Percentiles rank a stretch among this genome's conserved stretches.
These are phyloP conservation scores for Parapsyche elsis DNA, from an alignment of 1,140 invertebrate species.

Conservation along the genomic window DNA sequence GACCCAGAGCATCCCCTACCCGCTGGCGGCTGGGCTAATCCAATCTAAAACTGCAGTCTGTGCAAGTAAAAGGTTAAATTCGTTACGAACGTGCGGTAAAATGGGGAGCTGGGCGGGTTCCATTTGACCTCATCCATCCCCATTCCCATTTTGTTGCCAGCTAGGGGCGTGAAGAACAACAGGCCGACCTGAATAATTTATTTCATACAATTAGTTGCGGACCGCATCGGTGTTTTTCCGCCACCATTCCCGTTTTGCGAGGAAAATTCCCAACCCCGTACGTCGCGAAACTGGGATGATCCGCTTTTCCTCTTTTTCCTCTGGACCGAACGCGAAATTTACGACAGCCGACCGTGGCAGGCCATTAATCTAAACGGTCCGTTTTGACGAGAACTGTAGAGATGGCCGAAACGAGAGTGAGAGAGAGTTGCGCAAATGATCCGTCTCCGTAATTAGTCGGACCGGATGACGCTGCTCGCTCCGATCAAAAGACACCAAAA, in stretches of 20 bases:
- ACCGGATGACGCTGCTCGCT: neutral
- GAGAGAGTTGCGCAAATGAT: constrained; percentile 1
- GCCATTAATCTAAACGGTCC: constrained; percentile 28
- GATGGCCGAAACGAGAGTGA: constrained; percentile 5
- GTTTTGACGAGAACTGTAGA: neutral
- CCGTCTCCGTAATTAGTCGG: constrained; percentile 21
- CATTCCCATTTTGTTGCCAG: neutral
- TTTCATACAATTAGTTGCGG: constrained; percentile 55
- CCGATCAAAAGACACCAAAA: constrained; percentile 22
- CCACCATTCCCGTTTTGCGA: neutral
- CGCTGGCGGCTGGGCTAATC: constrained; percentile 43
- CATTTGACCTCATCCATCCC: constrained; percentile 41
- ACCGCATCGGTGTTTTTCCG: constrained; percentile 23
- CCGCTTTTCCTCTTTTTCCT: neutral
- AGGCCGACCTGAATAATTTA: constrained; percentile 53
- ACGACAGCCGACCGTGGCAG: constrained; percentile 18
- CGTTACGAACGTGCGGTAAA: constrained; percentile 49
- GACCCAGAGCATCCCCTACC: constrained; percentile 22
- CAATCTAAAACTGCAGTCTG: constrained; percentile 55
- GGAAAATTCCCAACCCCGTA: neutral
- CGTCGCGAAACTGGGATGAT: neutral
- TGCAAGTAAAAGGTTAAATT: constrained; percentile 55
- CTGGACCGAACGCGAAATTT: constrained; percentile 24
- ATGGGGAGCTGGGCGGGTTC: neutral
- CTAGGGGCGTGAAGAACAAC: constrained; percentile 29